Percentiles rank a stretch among this genome's conserved stretches.
Evolutionary conservation across 2,113 vertebrate species (phyloP).

Genomic region (Isurus oxyrinchus): DNA sequence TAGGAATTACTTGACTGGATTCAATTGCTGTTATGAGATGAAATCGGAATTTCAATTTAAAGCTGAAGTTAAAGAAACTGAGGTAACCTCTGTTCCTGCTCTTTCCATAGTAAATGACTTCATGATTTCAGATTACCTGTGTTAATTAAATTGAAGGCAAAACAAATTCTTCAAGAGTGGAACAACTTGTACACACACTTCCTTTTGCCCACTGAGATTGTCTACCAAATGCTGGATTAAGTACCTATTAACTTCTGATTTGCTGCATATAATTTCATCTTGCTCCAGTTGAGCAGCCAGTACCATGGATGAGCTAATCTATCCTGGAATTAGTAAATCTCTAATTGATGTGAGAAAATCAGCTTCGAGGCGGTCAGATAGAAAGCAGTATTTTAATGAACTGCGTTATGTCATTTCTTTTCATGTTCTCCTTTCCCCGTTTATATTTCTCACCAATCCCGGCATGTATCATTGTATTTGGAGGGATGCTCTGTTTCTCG

Average conservation of each 20-base stretch:
- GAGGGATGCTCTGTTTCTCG: background rate
- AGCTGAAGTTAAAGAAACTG: background rate
- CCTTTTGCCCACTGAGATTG: background rate
- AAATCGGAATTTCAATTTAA: background rate
- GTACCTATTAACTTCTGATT: background rate
- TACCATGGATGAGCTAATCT: background rate
- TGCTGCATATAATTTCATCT: background rate
- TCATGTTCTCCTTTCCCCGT: background rate
- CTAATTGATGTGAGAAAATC: background rate
- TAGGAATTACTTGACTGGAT: background rate
- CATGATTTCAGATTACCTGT: background rate
- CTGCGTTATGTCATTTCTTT: background rate
- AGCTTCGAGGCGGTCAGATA: background rate
- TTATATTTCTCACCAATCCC: background rate
- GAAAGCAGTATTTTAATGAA: background rate
- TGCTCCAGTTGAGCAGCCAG: background rate
- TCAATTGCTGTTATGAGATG: background rate
- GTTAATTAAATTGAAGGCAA: background rate
- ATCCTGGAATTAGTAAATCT: background rate
- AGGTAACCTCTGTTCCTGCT: background rate
- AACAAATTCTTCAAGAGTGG: background rate
- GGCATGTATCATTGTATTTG: background rate
- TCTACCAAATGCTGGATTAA: background rate
- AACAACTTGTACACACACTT: background rate
- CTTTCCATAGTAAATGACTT: background rate